Conservation (phyloP, 2,888 invertebrate genomes). For the Camponotus fellah region DNA sequence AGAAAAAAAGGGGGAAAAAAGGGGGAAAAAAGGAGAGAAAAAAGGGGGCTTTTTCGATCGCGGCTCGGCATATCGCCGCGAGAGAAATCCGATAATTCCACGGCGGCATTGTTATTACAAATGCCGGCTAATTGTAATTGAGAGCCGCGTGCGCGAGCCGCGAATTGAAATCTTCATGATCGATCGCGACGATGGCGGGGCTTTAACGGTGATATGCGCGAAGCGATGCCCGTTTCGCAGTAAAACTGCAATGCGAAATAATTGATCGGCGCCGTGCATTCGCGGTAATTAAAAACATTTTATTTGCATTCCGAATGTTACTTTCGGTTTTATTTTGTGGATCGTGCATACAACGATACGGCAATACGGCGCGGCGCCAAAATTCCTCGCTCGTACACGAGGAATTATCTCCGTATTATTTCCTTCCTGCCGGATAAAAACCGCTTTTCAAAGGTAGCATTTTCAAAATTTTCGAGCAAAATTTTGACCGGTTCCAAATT, state of each 20-base stretch:
- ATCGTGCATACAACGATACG: neutral
- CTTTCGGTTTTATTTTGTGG: slow-evolving; percentile 43
- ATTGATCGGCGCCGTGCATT: slow-evolving; percentile 48
- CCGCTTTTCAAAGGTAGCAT: neutral
- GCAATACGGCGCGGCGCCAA: slow-evolving; percentile 18
- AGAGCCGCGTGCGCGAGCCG: slow-evolving; percentile 1
- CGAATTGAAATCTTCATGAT: slow-evolving; percentile 48
- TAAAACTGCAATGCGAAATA: slow-evolving; percentile 51
- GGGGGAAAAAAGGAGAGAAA: neutral
- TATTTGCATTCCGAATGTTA: slow-evolving; percentile 50
- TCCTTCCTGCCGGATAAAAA: neutral
- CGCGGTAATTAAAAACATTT: slow-evolving; percentile 54
- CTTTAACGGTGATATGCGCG: slow-evolving; percentile 36
- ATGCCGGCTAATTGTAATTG: slow-evolving; percentile 47
- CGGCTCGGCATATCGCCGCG: slow-evolving; percentile 15
- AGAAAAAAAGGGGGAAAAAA: neutral
- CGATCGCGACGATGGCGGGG: slow-evolving; percentile 29
- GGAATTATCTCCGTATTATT: neutral
- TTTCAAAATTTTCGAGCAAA: slow-evolving; percentile 12
- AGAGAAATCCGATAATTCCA: slow-evolving; percentile 31
- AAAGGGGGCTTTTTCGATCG: neutral
- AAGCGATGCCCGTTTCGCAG: slow-evolving; percentile 25
- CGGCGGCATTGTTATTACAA: slow-evolving; percentile 45
- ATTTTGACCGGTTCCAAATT: neutral
- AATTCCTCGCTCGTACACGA: slow-evolving; percentile 8